A percentile compares a stretch with the other conserved stretches of the same genome.
phyloP scores from a whole-genome alignment of 2,113 vertebrate genomes.

The Oriolus oriolus region DNA sequence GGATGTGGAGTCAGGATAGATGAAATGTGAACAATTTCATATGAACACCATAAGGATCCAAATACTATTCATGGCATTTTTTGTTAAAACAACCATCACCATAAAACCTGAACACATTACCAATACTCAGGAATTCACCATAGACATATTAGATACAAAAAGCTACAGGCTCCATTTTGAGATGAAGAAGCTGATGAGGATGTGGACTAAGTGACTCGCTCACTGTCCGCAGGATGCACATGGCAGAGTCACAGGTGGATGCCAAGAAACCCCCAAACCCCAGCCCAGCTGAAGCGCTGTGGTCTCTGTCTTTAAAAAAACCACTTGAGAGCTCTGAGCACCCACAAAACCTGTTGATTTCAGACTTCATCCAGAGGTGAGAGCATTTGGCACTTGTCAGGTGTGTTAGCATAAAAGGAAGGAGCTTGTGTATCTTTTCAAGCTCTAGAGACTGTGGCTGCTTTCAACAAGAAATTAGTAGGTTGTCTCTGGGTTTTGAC shows the following conservation, averaged over 20 bases:
- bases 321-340: background rate
- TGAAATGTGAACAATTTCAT: background rate
- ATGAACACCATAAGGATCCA: background rate
- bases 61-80: background rate
- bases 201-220: background rate
- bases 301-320: background rate
- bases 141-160: background rate
- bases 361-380: background rate
- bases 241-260: background rate
- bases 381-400: background rate
- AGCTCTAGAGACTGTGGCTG: constrained; percentile 8
- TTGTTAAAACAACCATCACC: background rate
- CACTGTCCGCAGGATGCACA: background rate
- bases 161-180: background rate
- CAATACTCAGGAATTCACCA: background rate
- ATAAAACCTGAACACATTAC: background rate
- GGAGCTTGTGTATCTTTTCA: background rate
- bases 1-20: background rate
- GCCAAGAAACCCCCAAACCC: background rate
- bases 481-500: constrained; percentile 31
- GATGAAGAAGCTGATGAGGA: background rate
- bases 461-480: constrained; percentile 56
- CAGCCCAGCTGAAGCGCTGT: background rate
- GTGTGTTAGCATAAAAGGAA: background rate
- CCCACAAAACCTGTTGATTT: background rate